Percentiles rank a stretch among this genome's conserved stretches.
These are phyloP conservation scores for Loris lydekkerianus DNA, from an alignment of 2,797 vertebrate species.

Conservation along the genomic window DNA sequence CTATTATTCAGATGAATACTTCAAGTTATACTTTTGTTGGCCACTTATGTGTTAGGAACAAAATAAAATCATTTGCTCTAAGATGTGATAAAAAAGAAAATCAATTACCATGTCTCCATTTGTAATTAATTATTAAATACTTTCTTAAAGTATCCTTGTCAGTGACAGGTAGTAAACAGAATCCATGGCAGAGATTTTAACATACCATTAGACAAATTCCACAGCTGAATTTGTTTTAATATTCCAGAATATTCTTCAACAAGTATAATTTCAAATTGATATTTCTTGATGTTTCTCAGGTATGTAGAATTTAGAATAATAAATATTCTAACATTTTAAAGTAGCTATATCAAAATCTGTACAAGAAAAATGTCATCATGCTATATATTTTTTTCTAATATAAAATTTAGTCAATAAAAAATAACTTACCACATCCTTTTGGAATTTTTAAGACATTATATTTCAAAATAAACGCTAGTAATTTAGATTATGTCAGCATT, in stretches of 20 bases:
- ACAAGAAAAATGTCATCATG: slow-evolving; percentile 72
- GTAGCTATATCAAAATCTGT: background rate
- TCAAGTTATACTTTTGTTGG: background rate
- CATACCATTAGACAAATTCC: slow-evolving; percentile 44
- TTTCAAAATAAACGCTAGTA: slow-evolving; percentile 69
- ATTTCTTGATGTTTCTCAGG: slow-evolving; percentile 1
- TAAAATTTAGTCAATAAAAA: slow-evolving; percentile 82
- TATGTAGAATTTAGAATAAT: background rate
- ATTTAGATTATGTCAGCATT: slow-evolving; percentile 82
- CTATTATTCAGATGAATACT: slow-evolving; percentile 14
- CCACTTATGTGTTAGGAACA: slow-evolving; percentile 37
- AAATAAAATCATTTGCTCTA: slow-evolving; percentile 66
- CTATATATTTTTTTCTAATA: slow-evolving; percentile 82
- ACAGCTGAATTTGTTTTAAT: slow-evolving; percentile 38
- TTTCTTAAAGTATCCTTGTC: slow-evolving; percentile 62
- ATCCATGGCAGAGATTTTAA: slow-evolving; percentile 41
- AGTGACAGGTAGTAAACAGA: slow-evolving; percentile 1
- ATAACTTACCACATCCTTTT: slow-evolving; percentile 79
- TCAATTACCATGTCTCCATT: background rate
- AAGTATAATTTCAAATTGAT: slow-evolving; percentile 46
- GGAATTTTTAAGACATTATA: slow-evolving; percentile 82
- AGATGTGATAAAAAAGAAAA: slow-evolving; percentile 1
- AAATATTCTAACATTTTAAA: slow-evolving; percentile 39
- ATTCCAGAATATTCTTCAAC: slow-evolving; percentile 41
- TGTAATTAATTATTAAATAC: slow-evolving; percentile 36